Base-by-base conservation (phyloP, 2,113 vertebrate genomes). In the Nesoenas mayeri region DNA sequence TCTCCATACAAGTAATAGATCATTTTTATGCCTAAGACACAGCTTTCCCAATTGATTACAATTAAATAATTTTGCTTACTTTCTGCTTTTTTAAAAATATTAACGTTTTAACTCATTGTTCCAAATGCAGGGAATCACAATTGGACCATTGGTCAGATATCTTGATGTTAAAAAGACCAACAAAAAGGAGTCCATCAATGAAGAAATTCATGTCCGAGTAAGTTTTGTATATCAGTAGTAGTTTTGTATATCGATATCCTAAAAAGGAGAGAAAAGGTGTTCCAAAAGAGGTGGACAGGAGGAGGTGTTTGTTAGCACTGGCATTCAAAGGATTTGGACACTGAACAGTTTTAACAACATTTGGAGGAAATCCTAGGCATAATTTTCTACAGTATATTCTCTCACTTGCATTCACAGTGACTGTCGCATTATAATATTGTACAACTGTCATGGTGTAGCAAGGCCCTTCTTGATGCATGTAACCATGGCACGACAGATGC, bases 161-260 rank as follows among this genome's bases (percentile, higher is more conserved):
- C 98, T 99, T 96, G 98, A 99, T 79, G 98, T 99, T 69, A 99
- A 99, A 97, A 99, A 98, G 96, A 99, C 99, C 8, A 99, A 99
- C 95, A 98, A 99, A 89, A 98, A 99, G 53, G 98, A 98, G 75
- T 99, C 98, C 71, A 99, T 99, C 95, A 99, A 99, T 32, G 98
- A 98, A 90, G 99, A 99, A 95, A 97, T 99, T 91, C 99, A 99
- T 77, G 97, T 97, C 73, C 98, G 99, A 95, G 99, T 99, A 98
- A 80, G 98, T 97, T 84, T 83, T 87, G 79, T 15, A 0, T 28
- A 34, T 56, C 40, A 71, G 19, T 56, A 47, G 44, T 47, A 47
- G 44, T 47, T 47, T 47, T 47, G 44, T 47, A 10, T 34, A 10
- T 24, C 60, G 20, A 8, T 65, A 40, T 47, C 12, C n/a, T 86